A percentile compares a stretch with the other conserved stretches of the same genome.
Conservation (phyloP, 1,140 invertebrate species). For the Zaprionus kolodkinae region DNA sequence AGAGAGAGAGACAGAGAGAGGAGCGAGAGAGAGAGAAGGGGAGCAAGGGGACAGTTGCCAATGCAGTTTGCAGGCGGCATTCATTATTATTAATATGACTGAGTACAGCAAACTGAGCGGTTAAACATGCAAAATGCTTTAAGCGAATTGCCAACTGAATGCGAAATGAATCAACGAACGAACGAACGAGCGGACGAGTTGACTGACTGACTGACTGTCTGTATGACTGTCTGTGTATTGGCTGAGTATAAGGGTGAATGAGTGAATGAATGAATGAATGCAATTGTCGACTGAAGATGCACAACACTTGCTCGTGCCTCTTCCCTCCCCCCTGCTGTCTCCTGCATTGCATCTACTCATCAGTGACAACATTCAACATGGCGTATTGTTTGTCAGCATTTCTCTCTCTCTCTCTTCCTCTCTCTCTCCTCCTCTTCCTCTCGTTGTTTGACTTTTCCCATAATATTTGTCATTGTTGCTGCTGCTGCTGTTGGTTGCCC, state of each 20-base stretch:
- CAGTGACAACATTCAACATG: constrained; percentile 41
- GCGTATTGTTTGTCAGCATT: constrained; percentile 40
- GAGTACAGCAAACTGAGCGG: constrained; percentile 31
- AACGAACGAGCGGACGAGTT: background rate
- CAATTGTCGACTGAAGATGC: constrained; percentile 41
- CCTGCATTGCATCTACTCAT: constrained; percentile 13
- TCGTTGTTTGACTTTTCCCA: constrained; percentile 38
- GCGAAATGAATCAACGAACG: constrained; percentile 44
- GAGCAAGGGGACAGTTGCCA: constrained; percentile 21
- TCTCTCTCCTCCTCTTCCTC: background rate
- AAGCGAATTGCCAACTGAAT: constrained; percentile 58
- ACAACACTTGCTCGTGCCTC: background rate
- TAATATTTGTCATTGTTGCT: constrained; percentile 39
- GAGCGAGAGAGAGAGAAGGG: constrained; percentile 8
- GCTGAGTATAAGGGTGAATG: constrained; percentile 2
- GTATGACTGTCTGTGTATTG: constrained; percentile 28
- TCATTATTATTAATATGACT: constrained; percentile 61
- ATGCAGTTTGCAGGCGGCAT: constrained; percentile 44
- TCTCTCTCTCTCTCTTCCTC: background rate
- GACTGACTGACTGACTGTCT: constrained; percentile 34
- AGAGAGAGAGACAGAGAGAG: too few species aligned
- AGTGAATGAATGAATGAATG: constrained; percentile 42
- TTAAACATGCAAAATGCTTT: constrained; percentile 72
- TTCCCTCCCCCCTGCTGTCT: background rate
- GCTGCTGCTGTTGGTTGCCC: constrained; percentile 53